Evolutionary conservation across 2,113 vertebrate genomes (phyloP).

Genomic region (Callopanchax toddi): DNA sequence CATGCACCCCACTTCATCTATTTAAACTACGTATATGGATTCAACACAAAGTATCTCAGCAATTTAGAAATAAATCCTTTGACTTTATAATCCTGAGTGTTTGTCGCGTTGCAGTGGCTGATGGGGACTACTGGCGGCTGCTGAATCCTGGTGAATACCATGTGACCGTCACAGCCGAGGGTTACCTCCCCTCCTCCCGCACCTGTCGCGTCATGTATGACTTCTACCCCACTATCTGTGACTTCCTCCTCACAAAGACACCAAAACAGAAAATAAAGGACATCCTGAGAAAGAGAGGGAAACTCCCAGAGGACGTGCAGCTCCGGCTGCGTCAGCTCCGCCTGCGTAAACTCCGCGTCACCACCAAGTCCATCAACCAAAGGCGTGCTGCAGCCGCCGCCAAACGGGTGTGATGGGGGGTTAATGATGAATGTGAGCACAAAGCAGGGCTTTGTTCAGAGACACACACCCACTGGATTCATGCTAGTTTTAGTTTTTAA

Average conservation of each 20-base stretch:
- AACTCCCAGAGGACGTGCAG: conserved; percentile 77
- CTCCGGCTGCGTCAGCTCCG: conserved; percentile 61
- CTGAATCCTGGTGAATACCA: conserved; percentile 93
- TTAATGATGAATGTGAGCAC: neutral
- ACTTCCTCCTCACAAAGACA: conserved; percentile 86
- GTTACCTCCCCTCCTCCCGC: conserved; percentile 82
- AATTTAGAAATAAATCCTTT: no score
- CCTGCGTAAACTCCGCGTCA: conserved; percentile 57
- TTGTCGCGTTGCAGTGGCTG: conserved; percentile 66
- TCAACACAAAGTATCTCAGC: neutral
- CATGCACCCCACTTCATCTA: no score
- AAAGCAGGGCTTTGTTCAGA: conserved; percentile 48
- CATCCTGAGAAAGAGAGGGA: conserved; percentile 83
- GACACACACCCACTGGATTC: conserved; percentile 10
- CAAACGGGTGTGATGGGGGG: conserved; percentile 22
- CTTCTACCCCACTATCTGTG: conserved; percentile 89
- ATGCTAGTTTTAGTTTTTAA: neutral
- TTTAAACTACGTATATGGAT: no score
- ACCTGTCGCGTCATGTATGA: conserved; percentile 90
- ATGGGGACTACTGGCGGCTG: conserved; percentile 92
- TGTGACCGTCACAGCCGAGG: conserved; percentile 82
- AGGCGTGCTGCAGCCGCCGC: conserved; percentile 1
- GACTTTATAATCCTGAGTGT: no score
- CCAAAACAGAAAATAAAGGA: conserved; percentile 87
- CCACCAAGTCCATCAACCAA: conserved; percentile 63